Evolutionary conservation across 2,797 vertebrate genomes (phyloP), one percentile per base, ranked within the genome.

Genomic region (Telmatherina bonti): DNA sequence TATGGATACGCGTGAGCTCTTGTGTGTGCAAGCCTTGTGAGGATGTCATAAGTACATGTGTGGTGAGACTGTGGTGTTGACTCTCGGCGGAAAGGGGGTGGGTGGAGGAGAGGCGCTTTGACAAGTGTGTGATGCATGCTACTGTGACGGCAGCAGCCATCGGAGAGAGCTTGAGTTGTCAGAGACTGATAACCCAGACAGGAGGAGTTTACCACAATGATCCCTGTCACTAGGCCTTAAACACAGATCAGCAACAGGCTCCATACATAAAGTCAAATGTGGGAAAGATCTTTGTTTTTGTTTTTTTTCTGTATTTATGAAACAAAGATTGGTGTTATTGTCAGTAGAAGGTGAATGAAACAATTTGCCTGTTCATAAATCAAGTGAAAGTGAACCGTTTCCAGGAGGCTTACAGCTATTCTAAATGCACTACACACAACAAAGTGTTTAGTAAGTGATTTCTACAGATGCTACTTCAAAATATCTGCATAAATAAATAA

Each of bases 91-190:
- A 88, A 81, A 86, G 78, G 66, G 81, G 88, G 90, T 85, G 90
- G 87, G 85, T 58, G 89, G 84, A 90, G 81, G 77, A 87, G 81
- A 88, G 85, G 85, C 72, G 86, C 85, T 81, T 85, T 92, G 89
- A 91, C 90, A 90, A 92, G 89, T 89, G 86, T 85, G 89, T 92
- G 91, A 92, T 90, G 85, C 89, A 91, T 77, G 87, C 83, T 82
- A 41, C 75, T 72, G 90, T 93, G 92, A 93, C 89, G 87, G 75
- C 85, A 91, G 91, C 83, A 86, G 81, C 82, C 73, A 83, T 88
- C 88, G 82, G 82, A 83, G 85, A 87, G 88, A 74, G 63, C 81
- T 31, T 74, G 73, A 10, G 84, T 82, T 90, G 89, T 87, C 82
- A 71, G 74, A 78, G 81, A 84, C 82, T 75, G 86, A 90, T 85